A percentile compares a stretch with the other conserved stretches of the same genome.
phyloP scores from a whole-genome alignment of 1,140 invertebrate genomes.

The Meloidogyne exigua region DNA sequence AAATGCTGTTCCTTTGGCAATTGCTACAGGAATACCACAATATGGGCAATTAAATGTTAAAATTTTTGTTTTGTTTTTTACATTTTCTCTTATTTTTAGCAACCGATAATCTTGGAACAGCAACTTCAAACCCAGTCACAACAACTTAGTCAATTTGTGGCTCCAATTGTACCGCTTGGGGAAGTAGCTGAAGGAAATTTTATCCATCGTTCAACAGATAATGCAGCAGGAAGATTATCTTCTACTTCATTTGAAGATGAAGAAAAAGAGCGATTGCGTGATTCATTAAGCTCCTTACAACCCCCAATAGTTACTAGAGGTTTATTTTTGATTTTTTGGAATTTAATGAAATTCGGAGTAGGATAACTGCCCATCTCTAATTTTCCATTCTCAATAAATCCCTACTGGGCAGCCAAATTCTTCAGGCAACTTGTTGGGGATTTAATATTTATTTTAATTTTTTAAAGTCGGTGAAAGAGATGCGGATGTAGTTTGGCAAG shows the following conservation, averaged over 20 bases:
- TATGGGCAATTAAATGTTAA: background rate
- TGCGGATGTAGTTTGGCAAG: constrained; percentile 55
- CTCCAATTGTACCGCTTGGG: background rate
- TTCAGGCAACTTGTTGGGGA: too few relatives aligned
- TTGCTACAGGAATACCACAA: background rate
- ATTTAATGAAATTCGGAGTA: too few relatives aligned
- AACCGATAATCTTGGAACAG: background rate
- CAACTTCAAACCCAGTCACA: background rate
- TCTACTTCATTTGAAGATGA: constrained; percentile 48
- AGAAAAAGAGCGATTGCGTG: constrained; percentile 50
- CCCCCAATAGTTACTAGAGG: constrained; percentile 42
- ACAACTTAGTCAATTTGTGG: constrained; percentile 9
- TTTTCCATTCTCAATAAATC: too few relatives aligned
- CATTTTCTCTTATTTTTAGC: background rate
- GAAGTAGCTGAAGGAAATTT: background rate
- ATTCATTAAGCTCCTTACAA: constrained; percentile 48
- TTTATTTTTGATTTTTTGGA: background rate
- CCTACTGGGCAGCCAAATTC: too few relatives aligned
- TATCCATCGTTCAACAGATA: background rate
- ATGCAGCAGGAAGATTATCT: background rate
- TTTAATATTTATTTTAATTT: too few relatives aligned
- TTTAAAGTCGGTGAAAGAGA: constrained; percentile 33
- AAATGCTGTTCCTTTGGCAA: background rate
- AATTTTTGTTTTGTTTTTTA: too few relatives aligned
- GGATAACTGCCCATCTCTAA: too few relatives aligned